Base-by-base conservation (phyloP, 1,140 invertebrate species). In the Polypedilum vanderplanki region DNA sequence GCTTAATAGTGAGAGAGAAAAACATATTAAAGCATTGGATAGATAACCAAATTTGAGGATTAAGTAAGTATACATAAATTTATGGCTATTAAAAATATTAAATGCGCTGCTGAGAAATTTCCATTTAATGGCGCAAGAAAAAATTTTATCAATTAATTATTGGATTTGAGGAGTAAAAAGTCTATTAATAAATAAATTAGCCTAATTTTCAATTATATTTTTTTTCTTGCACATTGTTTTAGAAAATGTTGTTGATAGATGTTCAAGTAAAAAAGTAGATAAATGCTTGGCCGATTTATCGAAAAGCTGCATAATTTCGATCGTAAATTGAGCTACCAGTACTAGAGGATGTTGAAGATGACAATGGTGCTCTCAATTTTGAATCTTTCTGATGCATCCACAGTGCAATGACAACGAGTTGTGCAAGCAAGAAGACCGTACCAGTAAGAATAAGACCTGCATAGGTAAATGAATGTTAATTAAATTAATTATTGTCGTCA, bases 401-500 rank as follows among this genome's bases (percentile, higher is more conserved):
- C 74, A 81, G 80, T 73, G 79, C 80, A 76, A 80, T 80, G 57
- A 82, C 80, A 70, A 79, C 80, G n/a, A 82, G 65, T 76, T 82
- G 81, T 65, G 81, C 81, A 18, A 82, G 77, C 41, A 82, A 74
- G 75, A 82, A 82, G 8, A 81, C 76, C 15, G 78, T 78, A 57
- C 80, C 78, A 41, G 81, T 80, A 46, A 82, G 77, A 24, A 82
- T 79, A 0, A 82, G 79, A 73, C 81, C 81, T 82, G 74, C 1
- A 74, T 70, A 12, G 9, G n/a, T 57, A 15, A 57, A 57, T 33
- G n/a, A 57, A 57, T 57, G 46, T n/a, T 57, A 57, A 57, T 57
- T 57, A 15, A 57, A 57, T 57, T 57, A 57, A 57, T 57, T 57
- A 12, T n/a, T 57, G 12, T 57, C 10, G n/a, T 57, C 12, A 4